Base-by-base conservation (phyloP, 2,888 invertebrate species). In the Rhopalosiphum nymphaeae region DNA sequence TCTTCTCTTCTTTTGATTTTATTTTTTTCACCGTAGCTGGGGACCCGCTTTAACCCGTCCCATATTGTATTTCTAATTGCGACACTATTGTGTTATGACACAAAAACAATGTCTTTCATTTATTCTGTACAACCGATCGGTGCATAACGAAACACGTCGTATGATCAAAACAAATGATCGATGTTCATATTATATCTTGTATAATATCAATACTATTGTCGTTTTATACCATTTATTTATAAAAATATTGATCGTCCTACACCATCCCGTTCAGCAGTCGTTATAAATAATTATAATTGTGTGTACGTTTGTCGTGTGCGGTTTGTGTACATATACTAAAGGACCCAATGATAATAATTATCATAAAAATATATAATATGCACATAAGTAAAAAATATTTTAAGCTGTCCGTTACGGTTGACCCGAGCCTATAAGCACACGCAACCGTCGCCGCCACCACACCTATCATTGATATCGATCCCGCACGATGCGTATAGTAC, bases 41-140 rank as follows among this genome's bases (percentile, higher is more conserved):
- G 78, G 78, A 89, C n/a, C 56, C 89, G 78, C 42, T 78, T 78
- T 88, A 78, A 88, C 44, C n/a, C 46, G 36, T 78, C 21, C 9
- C 67, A 56, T n/a, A 88, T 78, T 57, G 53, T 93, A n/a, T 92
- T 92, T 89, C 56, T 93, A 93, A 93, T 89, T 93, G 44, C 89
- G 78, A 56, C 88, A n/a, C 89, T 89, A 78, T 78, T 93, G 92
- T 93, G 44, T 36, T 42, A 16, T 36, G 29, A 5, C 21, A 25
- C 53, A 42, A 42, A 93, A 53, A 93, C 88, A n/a, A 84, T 78
- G 42, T 78, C 53, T 91, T 78, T 21, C 36, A 49, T 91, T 91
- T 53, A 78, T 46, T 49, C 11, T 78, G 42, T 36, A 10, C 25
- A 78, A 92, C 67, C 88, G 67, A 89, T 89, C 78, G 88, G 42